Evolutionary conservation across 2,888 invertebrate genomes (phyloP).

Genomic region (Amblyjoppa fuscipennis): DNA sequence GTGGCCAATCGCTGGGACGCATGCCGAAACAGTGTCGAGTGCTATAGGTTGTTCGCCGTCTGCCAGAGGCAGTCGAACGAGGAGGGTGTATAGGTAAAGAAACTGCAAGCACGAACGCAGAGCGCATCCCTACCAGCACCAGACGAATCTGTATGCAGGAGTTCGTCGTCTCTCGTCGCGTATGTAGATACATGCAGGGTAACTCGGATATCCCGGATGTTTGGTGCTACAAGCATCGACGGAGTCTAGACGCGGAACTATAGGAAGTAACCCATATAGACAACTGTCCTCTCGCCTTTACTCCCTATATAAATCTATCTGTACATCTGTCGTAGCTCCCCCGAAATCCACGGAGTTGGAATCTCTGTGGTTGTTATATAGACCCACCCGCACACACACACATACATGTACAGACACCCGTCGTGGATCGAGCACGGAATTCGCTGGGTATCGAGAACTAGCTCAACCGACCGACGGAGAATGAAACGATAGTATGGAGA

Average conservation of each 20-base stretch:
- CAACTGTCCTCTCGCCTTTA: conserved; percentile 28
- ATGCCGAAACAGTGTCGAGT: background rate
- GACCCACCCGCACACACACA: background rate
- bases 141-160: conserved; percentile 61
- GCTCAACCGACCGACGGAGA: conserved; percentile 20
- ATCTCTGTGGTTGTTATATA: conserved; percentile 7
- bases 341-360: conserved; percentile 9
- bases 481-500: conserved; percentile 24
- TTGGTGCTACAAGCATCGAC: conserved; percentile 62
- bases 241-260: conserved; percentile 61
- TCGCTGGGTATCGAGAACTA: conserved; percentile 26
- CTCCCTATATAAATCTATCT: conserved; percentile 8
- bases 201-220: conserved; percentile 64
- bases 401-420: background rate
- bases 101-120: conserved; percentile 27
- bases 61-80: conserved; percentile 29
- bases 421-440: conserved; percentile 25
- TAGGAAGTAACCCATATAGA: conserved; percentile 33
- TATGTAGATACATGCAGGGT: conserved; percentile 59
- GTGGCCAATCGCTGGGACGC: conserved; percentile 7
- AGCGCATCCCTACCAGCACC: conserved; percentile 27
- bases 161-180: conserved; percentile 54
- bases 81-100: background rate
- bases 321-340: background rate
- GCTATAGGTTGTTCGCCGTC: conserved; percentile 13